phyloP scores from a whole-genome alignment of 2,113 vertebrate species.

The Opisthocomus hoazin region DNA sequence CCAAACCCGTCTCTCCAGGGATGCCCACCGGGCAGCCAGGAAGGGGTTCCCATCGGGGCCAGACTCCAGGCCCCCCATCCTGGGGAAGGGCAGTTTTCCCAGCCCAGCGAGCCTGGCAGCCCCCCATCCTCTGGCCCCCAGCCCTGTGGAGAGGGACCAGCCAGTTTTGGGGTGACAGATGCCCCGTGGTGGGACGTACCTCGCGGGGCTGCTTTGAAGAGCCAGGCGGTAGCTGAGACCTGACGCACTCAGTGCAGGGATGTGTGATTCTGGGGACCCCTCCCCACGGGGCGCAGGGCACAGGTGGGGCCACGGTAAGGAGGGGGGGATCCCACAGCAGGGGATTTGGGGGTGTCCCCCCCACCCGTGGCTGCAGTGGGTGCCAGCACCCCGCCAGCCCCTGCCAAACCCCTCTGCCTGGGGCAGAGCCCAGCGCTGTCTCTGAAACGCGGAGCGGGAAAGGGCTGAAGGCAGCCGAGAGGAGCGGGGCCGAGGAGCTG shows the following conservation, averaged over 20 bases:
- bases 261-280: not conserved
- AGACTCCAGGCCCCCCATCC: not conserved
- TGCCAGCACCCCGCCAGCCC: not conserved
- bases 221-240: not conserved
- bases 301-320: not conserved
- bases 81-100: not conserved
- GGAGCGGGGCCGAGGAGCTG: not conserved
- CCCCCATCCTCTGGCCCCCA: too few relatives aligned
- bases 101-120: not conserved
- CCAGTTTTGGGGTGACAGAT: not conserved
- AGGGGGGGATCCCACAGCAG: too few relatives aligned
- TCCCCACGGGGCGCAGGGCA: not conserved
- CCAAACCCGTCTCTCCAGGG: not conserved
- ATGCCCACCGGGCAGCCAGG: rapidly evolving
- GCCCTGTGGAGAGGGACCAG: rapidly evolving
- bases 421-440: not conserved
- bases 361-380: not conserved
- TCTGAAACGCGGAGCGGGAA: not conserved
- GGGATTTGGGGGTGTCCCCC: not conserved
- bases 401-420: not conserved
- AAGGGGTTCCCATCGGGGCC: not conserved
- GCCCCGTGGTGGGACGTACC: not conserved
- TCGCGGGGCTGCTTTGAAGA: not conserved
- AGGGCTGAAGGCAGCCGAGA: not conserved
- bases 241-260: not conserved